Base-by-base conservation (phyloP, 2,888 invertebrate genomes). In the Antheraea assamensis region DNA sequence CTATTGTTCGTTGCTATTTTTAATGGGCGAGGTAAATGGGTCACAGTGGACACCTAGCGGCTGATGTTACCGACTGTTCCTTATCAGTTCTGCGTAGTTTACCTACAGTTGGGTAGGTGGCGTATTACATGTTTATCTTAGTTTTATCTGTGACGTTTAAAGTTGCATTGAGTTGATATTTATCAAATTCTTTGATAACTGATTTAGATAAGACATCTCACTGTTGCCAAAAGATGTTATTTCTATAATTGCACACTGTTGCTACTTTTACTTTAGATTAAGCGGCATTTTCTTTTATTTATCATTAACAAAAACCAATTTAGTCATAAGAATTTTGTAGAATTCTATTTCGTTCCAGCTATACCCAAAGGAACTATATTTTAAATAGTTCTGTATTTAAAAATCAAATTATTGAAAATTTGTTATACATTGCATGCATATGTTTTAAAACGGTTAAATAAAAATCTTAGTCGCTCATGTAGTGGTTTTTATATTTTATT, bases 1-100 rank as follows among this genome's bases (percentile, higher is more conserved):
- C 93, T 93, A 92, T 93, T 93, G 93, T 92, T 88, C 87, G 83
- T 79, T 85, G 92, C 93, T 94, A 94, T 94, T 94, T 94, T 93
- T 93, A 92, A 89, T 89, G 86, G 84, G 83, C 88, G 89, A 90
- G 90, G 90, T 85, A 93, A 91, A 82, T 94, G 87, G 94, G 94
- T 93, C 94, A 92, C 75, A 79, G 87, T 87, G 87, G 89, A 88
- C 88, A 90, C 85, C 86, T 87, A 83, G 83, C 66, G 73, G 73
- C 15, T 61, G 71, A 64, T 71, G 31, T 52, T 71, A 71, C 64
- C 71, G 64, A 64, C 71, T 71, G n/a, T 27, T 35, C 42, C 30
- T 55, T 73, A 70, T 70, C 73, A 58, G 58, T 31, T n/a, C 31
- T 27, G 55, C 42, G 55, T 35, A 73, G 73, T 73, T 70, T 42